Conservation (phyloP, 2,113 vertebrate genomes). For the Triplophysa tibetana region DNA sequence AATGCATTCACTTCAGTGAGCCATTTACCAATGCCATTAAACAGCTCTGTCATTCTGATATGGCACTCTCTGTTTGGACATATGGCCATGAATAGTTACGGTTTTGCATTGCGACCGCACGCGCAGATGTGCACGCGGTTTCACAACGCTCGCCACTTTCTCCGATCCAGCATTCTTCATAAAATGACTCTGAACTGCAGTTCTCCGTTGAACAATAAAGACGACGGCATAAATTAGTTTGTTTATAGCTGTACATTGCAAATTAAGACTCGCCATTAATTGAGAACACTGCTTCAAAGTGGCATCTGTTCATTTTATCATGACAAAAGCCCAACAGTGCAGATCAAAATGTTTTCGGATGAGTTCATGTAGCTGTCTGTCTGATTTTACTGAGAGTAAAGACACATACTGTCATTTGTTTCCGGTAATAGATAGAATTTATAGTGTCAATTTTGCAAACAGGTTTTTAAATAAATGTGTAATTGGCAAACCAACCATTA, state of each 20-base stretch:
- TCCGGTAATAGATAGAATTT: neutral
- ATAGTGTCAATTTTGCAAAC: no score
- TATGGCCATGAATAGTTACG: slow-evolving; percentile 69
- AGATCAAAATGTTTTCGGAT: neutral
- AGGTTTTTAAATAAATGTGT: no score
- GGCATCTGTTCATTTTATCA: slow-evolving; percentile 67
- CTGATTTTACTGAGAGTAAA: neutral
- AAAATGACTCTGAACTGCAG: slow-evolving; percentile 54
- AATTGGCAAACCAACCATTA: neutral
- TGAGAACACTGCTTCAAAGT: slow-evolving; percentile 45
- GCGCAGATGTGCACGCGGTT: slow-evolving; percentile 67
- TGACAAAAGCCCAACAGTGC: slow-evolving; percentile 22
- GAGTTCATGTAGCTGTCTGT: neutral
- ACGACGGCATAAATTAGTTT: slow-evolving; percentile 53
- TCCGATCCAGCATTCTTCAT: slow-evolving; percentile 59
- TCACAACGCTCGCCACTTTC: slow-evolving; percentile 58
- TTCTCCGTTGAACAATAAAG: slow-evolving; percentile 63
- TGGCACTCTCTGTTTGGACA: slow-evolving; percentile 58
- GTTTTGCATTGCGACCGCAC: slow-evolving; percentile 56
- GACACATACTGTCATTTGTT: neutral
- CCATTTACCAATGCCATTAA: slow-evolving; percentile 44
- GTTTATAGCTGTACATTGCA: slow-evolving; percentile 56
- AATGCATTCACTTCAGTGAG: slow-evolving; percentile 54
- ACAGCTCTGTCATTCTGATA: slow-evolving; percentile 37
- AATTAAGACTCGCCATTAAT: slow-evolving; percentile 63